Evolutionary conservation across 2,113 vertebrate species (phyloP), one percentile per base, ranked within the genome.

Genomic region (Leptodactylus fuscus): DNA sequence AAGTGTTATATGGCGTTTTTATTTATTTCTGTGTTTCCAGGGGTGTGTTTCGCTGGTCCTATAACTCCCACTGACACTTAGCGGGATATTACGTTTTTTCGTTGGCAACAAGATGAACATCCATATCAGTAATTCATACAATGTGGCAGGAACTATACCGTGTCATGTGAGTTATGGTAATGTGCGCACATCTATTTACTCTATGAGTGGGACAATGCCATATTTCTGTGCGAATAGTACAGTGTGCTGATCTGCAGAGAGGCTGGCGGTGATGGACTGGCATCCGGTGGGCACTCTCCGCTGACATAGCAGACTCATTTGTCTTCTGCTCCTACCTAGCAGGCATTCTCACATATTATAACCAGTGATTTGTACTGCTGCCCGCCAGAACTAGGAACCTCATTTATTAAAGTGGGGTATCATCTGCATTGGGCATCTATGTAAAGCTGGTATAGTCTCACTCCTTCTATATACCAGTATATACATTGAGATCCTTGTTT

Each of bases 111-210:
- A 67, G 36, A 22, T 10, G 32, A 69, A 69, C 34, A 38, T 69
- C 34, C 10, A 69, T 38, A 69, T 38, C 65, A 69, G 32, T 69
- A 69, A 69, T 34, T 69, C 34, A 36, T 69, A 69, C 18, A 69
- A 38, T 22, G 65, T 69, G 65, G 2, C 34, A 38, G 65, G 65
- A 38, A 11, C 32, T 22, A 11, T 69, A 38, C 18, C 12, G 20
- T 34, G 20, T 69, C 18, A 20, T 69, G 65, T 38, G 34, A 38
- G 65, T 69, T 36, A 69, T 69, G 65, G 65, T 22, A 69, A 22
- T 69, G 18, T 69, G 65, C 65, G 3, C 34, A 9, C 65, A 69
- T 69, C 34, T 34, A 69, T 69, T 69, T 36, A 11, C 32, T 38
- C 18, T 18, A 18, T 67, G 62, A 62, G 24, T 12, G 12, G 58